A percentile compares a stretch with the other conserved stretches of the same genome.
These are phyloP conservation scores for Hippocampus comes DNA, from an alignment of 2,113 vertebrate species.

Conservation along the genomic window DNA sequence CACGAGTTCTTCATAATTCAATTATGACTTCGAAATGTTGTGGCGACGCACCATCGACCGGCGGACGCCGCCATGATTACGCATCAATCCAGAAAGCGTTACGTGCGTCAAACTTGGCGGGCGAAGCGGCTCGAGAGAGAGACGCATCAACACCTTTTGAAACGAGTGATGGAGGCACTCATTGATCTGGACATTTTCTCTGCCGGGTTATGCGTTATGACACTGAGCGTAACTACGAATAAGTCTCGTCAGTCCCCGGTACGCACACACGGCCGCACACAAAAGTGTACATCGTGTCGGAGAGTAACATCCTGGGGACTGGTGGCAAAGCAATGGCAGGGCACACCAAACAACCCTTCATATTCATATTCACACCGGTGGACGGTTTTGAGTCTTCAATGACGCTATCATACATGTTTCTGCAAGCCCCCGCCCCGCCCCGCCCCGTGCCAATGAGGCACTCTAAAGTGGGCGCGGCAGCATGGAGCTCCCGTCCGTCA, in stretches of 20 bases:
- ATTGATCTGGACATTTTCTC: slow-evolving; percentile 10
- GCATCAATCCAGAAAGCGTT: not conserved
- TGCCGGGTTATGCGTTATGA: not conserved
- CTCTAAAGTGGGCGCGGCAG: too few relatives aligned
- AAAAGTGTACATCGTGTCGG: too few relatives aligned
- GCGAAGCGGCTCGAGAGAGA: not conserved
- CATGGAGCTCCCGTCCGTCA: too few relatives aligned
- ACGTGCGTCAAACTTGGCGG: slow-evolving; percentile 14
- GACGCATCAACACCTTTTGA: not conserved
- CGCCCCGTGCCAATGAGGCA: too few relatives aligned
- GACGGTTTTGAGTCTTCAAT: too few relatives aligned
- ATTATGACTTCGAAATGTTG: slow-evolving; percentile 22
- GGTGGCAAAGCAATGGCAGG: too few relatives aligned
- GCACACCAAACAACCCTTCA: too few relatives aligned
- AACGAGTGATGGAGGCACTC: slow-evolving; percentile 5
- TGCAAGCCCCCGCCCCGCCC: too few relatives aligned
- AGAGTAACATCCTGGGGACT: too few relatives aligned
- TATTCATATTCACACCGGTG: too few relatives aligned
- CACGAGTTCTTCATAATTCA: slow-evolving; percentile 31
- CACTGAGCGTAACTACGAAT: not conserved
- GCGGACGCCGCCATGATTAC: not conserved
- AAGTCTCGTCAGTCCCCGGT: not conserved
- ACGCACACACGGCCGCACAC: too few relatives aligned
- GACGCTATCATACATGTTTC: too few relatives aligned
- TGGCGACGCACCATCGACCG: not conserved